phyloP scores from a whole-genome alignment of 2,888 invertebrate species.

The Scaeva pyrastri region DNA sequence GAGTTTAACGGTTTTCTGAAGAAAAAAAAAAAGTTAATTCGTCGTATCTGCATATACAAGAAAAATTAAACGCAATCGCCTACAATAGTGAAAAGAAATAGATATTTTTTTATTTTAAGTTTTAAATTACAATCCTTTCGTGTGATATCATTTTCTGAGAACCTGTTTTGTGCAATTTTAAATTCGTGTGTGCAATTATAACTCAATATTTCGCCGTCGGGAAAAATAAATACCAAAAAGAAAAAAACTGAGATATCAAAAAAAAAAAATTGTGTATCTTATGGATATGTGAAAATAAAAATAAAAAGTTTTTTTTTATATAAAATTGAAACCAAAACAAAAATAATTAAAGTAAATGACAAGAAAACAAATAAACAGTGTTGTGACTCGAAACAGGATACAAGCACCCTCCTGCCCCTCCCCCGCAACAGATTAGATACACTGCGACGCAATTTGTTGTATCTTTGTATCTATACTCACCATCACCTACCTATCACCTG shows the following conservation, averaged over 20 bases:
- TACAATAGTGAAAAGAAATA: conserved; percentile 17
- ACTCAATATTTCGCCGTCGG: conserved; percentile 63
- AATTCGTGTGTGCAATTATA: conserved; percentile 17
- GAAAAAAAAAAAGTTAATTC: conserved; percentile 8
- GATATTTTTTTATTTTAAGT: conserved; percentile 25
- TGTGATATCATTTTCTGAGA: conserved; percentile 31
- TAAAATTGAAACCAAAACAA: conserved; percentile 25
- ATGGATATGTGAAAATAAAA: neutral
- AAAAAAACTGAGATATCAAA: neutral
- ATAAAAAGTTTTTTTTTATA: neutral
- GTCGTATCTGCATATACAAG: neutral
- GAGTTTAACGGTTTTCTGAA: conserved; percentile 65
- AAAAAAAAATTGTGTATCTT: neutral
- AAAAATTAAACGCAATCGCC: conserved; percentile 55
- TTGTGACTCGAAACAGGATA: conserved; percentile 61
- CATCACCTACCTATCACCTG: conserved; percentile 64
- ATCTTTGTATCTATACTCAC: conserved; percentile 38
- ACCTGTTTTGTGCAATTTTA: conserved; percentile 33
- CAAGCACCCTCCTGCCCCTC: neutral
- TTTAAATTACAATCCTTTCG: conserved; percentile 10
- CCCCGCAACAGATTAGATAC: conserved; percentile 27
- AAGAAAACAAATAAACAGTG: conserved; percentile 29
- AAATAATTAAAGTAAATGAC: conserved; percentile 15
- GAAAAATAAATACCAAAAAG: conserved; percentile 13
- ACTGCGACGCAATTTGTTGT: conserved; percentile 62